Percentiles rank a stretch among this genome's conserved stretches.
Evolutionary conservation across 2,113 vertebrate genomes (phyloP).

Genomic region (Psittacula cyanocephala): DNA sequence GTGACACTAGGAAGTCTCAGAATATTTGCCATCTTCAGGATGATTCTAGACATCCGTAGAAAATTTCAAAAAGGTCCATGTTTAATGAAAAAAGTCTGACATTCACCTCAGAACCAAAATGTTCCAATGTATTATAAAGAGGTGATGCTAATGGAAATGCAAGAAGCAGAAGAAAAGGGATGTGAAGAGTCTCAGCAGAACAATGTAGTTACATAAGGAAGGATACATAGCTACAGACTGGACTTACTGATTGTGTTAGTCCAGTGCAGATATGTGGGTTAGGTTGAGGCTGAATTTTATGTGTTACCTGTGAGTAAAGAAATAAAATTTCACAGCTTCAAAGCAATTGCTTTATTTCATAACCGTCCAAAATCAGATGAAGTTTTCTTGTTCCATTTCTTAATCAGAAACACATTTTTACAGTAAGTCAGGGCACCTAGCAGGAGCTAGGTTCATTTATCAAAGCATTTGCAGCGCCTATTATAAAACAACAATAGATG

Average conservation of each 20-base stretch:
- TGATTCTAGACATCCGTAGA: neutral
- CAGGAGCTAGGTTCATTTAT: conserved; percentile 26
- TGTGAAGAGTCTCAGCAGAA: neutral
- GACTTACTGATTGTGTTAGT: neutral
- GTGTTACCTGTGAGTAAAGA: neutral
- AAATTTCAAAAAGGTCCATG: neutral
- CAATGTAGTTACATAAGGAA: neutral
- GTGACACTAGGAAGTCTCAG: neutral
- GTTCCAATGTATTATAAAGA: neutral
- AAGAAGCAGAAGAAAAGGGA: neutral
- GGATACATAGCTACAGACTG: neutral
- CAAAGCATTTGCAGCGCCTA: conserved; percentile 16
- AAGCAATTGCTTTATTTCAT: conserved; percentile 13
- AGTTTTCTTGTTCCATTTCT: conserved; percentile 16
- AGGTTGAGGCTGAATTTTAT: neutral
- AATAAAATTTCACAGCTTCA: neutral
- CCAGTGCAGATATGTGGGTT: neutral
- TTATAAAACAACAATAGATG: conserved; percentile 53
- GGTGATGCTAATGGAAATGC: neutral
- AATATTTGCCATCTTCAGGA: neutral
- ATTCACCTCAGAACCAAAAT: neutral
- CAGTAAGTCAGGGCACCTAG: neutral
- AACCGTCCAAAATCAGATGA: conserved; percentile 12
- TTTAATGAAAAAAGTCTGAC: neutral
- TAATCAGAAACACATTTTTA: neutral